Base-by-base conservation (phyloP, 2,113 vertebrate genomes). In the Dasyornis broadbenti region DNA sequence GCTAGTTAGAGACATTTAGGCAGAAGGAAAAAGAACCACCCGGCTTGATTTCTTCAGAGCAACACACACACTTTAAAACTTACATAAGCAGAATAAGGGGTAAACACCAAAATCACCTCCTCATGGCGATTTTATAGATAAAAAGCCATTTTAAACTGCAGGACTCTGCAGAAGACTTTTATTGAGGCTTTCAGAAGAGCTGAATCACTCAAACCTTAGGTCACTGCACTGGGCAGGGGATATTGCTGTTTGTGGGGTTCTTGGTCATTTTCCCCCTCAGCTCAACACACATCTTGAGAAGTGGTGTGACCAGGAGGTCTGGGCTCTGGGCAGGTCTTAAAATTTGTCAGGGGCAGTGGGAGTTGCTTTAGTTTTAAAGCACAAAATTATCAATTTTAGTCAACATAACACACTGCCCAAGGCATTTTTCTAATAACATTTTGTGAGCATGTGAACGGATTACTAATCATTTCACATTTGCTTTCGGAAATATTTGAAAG, bases 401-500 rank as follows among this genome's bases (percentile, higher is more conserved):
- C 95, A 95, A 94, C 63, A 42, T 56, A 91, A 75, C 42, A 85
- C 85, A 96, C 69, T 86, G 97, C 96, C 95, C 94, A 96, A 98
- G 97, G 96, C 97, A 95, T 86, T 93, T 94, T 95, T 82, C 91
- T 97, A 98, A 98, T 97, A 97, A 95, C 28, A 91, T 92, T 96
- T 92, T 93, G 30, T 89, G 76, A 97, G 97, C 95, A 94, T 52
- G 85, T 95, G 91, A 97, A 93, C 24, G 22, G 90, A 94, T 86
- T 93, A 92, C 91, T 97, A 95, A 97, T 97, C 80, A 97, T 95
- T 96, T 95, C 97, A 91, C 98, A 95, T 97, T 97, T 97, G 96
- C 95, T 96, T 98, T 97, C 94, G 86, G 95, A 98, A 97, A 96
- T 90, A 97, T 93, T 94, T 95, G 89, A 94, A 97, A 96, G 95